These are phyloP conservation scores for Pachydiplax longipennis DNA, from an alignment of 2,888 invertebrate genomes.

Conservation along the genomic window DNA sequence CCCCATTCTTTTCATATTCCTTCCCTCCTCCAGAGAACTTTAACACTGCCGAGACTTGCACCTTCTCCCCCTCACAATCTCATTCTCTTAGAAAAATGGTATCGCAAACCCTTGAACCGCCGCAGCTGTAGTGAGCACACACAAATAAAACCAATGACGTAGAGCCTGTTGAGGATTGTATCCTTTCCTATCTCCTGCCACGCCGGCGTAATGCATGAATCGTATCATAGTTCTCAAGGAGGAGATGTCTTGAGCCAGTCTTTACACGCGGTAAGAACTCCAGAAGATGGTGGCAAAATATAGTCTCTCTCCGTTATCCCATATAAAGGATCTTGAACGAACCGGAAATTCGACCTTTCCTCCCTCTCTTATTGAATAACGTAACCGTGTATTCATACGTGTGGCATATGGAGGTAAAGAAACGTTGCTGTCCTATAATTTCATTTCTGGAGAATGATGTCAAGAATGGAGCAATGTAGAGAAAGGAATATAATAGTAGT, in stretches of 20 bases:
- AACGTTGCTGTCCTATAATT: too few relatives aligned
- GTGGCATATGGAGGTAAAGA: too few relatives aligned
- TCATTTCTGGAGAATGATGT: too few relatives aligned
- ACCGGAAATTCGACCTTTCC: not conserved
- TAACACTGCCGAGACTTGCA: not conserved
- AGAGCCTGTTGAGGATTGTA: not conserved
- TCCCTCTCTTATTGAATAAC: not conserved
- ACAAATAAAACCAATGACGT: slow-evolving; percentile 10
- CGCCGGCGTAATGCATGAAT: not conserved
- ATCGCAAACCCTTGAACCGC: not conserved
- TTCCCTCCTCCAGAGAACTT: not conserved
- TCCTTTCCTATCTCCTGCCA: not conserved
- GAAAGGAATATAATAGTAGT: too few relatives aligned
- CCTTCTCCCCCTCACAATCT: not conserved
- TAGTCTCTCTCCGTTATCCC: not conserved
- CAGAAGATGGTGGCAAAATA: not conserved
- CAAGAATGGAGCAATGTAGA: too few relatives aligned
- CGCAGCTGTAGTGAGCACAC: slow-evolving; percentile 13
- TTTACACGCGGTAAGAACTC: not conserved
- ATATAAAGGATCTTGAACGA: not conserved
- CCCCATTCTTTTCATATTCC: not conserved
- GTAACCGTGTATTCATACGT: not conserved
- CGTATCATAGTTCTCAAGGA: not conserved
- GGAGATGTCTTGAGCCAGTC: not conserved
- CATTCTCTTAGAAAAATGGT: not conserved